Conservation (phyloP, 2,797 vertebrate species). For the Gallirallus australis region DNA sequence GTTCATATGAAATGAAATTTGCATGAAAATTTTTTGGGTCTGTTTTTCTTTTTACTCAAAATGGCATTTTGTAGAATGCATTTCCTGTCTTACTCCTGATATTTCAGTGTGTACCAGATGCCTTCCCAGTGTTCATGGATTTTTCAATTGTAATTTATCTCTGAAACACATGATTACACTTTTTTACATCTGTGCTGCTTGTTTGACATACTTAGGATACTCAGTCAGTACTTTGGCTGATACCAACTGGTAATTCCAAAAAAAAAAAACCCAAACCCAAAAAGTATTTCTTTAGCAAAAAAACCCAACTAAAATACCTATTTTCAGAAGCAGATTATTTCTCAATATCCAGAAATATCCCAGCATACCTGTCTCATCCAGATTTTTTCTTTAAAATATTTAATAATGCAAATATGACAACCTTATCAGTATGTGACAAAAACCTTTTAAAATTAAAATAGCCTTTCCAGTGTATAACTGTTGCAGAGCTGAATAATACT, state of each 20-base stretch:
- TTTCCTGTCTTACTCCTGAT: slow-evolving; percentile 6
- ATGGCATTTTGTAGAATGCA: neutral
- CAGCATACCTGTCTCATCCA: neutral
- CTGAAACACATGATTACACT: neutral
- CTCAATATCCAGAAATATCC: neutral
- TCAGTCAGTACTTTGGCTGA: slow-evolving; percentile 1
- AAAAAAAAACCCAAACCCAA: neutral
- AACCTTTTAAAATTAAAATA: neutral
- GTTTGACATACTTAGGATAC: neutral
- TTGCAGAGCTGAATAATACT: neutral
- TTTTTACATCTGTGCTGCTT: slow-evolving; percentile 22
- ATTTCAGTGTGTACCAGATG: slow-evolving; percentile 22
- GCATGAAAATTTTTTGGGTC: no score
- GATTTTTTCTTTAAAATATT: neutral
- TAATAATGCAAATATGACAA: neutral
- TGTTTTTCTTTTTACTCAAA: neutral
- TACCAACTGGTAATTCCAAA: neutral
- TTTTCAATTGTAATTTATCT: slow-evolving; percentile 59
- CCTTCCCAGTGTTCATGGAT: slow-evolving; percentile 16
- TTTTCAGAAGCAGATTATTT: neutral
- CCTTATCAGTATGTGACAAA: neutral
- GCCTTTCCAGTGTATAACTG: neutral
- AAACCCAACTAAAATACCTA: accelerated
- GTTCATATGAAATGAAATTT: neutral
- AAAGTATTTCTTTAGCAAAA: neutral